phyloP scores from a whole-genome alignment of 2,797 vertebrate species.

The Peromyscus aztecus region DNA sequence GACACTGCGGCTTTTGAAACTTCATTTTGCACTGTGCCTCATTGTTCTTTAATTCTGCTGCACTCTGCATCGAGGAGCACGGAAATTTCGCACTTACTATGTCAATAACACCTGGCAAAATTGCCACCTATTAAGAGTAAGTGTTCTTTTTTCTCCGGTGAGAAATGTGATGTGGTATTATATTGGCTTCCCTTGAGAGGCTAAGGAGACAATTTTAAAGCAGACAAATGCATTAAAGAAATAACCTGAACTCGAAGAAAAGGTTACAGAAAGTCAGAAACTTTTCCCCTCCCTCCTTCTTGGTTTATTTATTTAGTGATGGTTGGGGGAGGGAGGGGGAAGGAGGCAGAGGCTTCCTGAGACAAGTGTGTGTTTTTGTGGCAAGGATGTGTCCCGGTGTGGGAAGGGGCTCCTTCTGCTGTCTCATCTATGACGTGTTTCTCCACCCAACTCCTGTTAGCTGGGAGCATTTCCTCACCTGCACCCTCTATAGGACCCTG shows the following conservation, averaged over 20 bases:
- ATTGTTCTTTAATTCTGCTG: conserved; percentile 98
- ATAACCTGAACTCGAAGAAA: conserved; percentile 90
- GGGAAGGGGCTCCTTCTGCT: conserved; percentile 27
- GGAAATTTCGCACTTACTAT: conserved; percentile 98
- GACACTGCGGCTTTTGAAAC: conserved; percentile 91
- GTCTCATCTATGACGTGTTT: fast-evolving
- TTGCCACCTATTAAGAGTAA: conserved; percentile 98
- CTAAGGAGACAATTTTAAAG: conserved; percentile 92
- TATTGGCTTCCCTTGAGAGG: conserved; percentile 93
- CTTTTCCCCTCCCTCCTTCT: conserved; percentile 78
- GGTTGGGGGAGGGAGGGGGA: background rate
- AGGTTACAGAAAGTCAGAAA: conserved; percentile 92
- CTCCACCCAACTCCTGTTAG: fast-evolving
- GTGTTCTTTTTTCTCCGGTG: conserved; percentile 94
- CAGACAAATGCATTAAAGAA: conserved; percentile 93
- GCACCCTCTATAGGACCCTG: background rate
- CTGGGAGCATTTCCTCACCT: fast-evolving
- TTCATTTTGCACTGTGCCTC: conserved; percentile 94
- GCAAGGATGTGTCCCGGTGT: conserved; percentile 49
- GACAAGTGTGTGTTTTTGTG: conserved; percentile 48
- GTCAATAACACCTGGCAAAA: conserved; percentile 99
- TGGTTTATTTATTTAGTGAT: conserved; percentile 45
- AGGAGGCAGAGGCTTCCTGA: conserved; percentile 56
- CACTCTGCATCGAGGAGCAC: conserved; percentile 94
- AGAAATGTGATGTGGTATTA: conserved; percentile 94